Percentiles rank a stretch among this genome's conserved stretches.
These are phyloP conservation scores for Aplysina aerophoba DNA, from an alignment of 37 sponge, comb jelly and placozoan species.

Conservation along the genomic window DNA sequence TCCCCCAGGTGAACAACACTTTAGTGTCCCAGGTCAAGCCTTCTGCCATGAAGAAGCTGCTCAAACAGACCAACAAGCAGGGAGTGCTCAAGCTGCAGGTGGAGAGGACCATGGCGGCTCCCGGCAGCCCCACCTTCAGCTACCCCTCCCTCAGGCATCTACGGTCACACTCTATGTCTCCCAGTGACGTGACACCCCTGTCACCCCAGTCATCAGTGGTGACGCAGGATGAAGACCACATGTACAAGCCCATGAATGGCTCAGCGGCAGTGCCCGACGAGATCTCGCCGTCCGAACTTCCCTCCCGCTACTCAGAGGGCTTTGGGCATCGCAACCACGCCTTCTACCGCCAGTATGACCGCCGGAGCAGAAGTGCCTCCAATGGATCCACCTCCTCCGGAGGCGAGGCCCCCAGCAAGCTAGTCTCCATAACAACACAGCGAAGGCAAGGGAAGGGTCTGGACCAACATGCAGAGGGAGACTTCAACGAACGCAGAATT, in stretches of 20 bases:
- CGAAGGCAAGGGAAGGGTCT: constrained; percentile 15
- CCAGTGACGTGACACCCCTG: neutral
- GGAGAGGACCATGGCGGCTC: constrained; percentile 29
- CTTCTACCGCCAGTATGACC: too few relatives aligned
- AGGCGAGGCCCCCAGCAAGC: constrained; percentile 52
- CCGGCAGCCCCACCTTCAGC: neutral
- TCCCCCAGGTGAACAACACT: constrained; percentile 55
- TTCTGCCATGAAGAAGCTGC: constrained; percentile 64
- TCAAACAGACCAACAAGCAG: constrained; percentile 69
- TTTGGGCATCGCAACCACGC: too few relatives aligned
- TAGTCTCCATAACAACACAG: constrained; percentile 55
- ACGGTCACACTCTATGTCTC: neutral
- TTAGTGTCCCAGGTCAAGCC: constrained; percentile 64
- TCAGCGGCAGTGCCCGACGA: too few relatives aligned
- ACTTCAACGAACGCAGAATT: constrained; percentile 67
- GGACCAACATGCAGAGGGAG: constrained; percentile 30
- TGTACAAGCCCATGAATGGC: too few relatives aligned
- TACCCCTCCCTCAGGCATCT: neutral
- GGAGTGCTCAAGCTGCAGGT: constrained; percentile 55
- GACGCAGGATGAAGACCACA: neutral
- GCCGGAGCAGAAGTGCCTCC: too few relatives aligned
- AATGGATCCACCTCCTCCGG: constrained; percentile 1
- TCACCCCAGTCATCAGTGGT: neutral
- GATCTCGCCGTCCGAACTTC: too few relatives aligned
- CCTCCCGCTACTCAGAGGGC: too few relatives aligned